phyloP scores from a whole-genome alignment of 2,888 invertebrate species.

The Agrochola macilenta region DNA sequence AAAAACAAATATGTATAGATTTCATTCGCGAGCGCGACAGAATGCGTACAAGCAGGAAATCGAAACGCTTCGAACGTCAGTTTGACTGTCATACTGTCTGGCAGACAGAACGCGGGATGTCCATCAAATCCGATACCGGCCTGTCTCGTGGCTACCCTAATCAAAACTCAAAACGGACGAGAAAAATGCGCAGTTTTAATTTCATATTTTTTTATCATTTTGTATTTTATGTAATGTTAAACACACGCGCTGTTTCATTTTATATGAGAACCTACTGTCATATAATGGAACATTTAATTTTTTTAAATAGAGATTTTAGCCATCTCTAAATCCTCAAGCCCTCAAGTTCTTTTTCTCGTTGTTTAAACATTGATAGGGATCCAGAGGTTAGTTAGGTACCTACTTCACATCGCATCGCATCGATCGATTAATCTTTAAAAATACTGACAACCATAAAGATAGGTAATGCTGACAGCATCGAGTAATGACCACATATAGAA shows the following conservation, averaged over 20 bases:
- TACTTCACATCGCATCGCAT: neutral
- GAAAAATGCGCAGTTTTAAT: slow-evolving; percentile 13
- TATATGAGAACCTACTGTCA: neutral
- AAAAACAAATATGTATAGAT: neutral
- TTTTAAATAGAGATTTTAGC: neutral
- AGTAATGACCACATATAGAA: neutral
- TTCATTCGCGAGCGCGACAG: slow-evolving; percentile 5
- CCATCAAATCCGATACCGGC: slow-evolving; percentile 32
- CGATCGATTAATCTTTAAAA: neutral
- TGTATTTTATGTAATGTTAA: neutral
- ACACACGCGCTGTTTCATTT: neutral
- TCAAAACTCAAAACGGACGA: slow-evolving; percentile 40
- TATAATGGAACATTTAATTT: neutral
- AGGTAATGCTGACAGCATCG: neutral
- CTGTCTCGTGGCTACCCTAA: slow-evolving; percentile 56
- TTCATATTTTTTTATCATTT: slow-evolving; percentile 15
- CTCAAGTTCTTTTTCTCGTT: neutral
- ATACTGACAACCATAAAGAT: neutral
- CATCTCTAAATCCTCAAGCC: neutral
- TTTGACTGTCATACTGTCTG: slow-evolving; percentile 39
- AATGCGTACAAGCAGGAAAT: slow-evolving; percentile 51
- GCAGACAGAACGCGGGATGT: slow-evolving; percentile 34
- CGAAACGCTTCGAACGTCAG: slow-evolving; percentile 40
- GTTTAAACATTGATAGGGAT: neutral
- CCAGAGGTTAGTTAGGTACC: neutral